phyloP scores from a whole-genome alignment of 2,888 invertebrate genomes.

The Thyatira batis region DNA sequence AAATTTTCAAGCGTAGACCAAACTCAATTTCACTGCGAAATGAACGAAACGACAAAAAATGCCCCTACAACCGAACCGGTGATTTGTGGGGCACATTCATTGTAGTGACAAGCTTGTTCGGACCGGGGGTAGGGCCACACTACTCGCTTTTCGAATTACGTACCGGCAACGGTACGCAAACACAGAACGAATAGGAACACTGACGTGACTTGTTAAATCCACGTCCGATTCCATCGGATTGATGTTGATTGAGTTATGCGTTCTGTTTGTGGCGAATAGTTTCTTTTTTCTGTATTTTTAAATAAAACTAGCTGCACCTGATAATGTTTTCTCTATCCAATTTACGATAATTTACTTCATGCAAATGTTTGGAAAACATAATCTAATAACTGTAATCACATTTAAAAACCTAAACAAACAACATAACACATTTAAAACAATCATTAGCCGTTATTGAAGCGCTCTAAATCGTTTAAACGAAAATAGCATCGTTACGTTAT shows the following conservation, averaged over 20 bases:
- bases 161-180: conserved; percentile 46
- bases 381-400: not conserved
- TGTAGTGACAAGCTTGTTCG: conserved; percentile 76
- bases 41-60: conserved; percentile 74
- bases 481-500: conserved; percentile 27
- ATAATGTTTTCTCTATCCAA: no score
- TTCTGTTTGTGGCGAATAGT: conserved; percentile 27
- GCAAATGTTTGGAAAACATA: no score
- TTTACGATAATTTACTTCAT: no score
- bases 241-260: conserved; percentile 77
- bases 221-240: conserved; percentile 58
- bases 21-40: conserved; percentile 75
- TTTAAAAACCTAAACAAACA: not conserved
- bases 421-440: conserved; percentile 15
- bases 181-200: conserved; percentile 39
- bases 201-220: conserved; percentile 68
- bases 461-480: conserved; percentile 23
- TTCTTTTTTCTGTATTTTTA: conserved; percentile 12
- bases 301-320: not conserved
- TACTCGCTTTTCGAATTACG: conserved; percentile 53
- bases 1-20: conserved; percentile 56
- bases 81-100: conserved; percentile 79
- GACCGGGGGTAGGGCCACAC: conserved; percentile 53
- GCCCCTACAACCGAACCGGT: conserved; percentile 62
- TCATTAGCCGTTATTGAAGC: conserved; percentile 14